Base-by-base conservation (phyloP, 2,797 vertebrate genomes). In the Acanthis flammea region DNA sequence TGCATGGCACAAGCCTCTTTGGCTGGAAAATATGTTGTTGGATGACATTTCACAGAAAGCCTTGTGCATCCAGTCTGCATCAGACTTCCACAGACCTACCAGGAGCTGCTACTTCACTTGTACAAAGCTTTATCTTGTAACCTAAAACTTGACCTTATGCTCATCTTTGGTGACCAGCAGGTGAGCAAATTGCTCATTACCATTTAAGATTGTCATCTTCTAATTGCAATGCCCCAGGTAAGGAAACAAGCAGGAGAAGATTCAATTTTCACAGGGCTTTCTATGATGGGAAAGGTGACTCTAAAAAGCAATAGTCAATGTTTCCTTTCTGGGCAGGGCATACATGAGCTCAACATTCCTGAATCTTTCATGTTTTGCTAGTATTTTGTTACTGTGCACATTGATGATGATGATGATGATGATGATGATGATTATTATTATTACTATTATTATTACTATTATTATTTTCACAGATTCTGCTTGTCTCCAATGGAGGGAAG, bases 401-500 rank as follows among this genome's bases (percentile, higher is more conserved):
- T 23, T 68, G 67, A 74, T 88, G 77, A 70, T 61, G 70, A 55
- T 33, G n/a, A 55, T 45, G 41, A 17, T 41, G 41, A 17, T 33
- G n/a, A 55, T 45, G 41, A 41, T 41, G 41, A 41, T 68, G 65
- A 74, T 88, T 74, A 72, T 37, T 37, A 37, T 37, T 37, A 37
- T 37, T 37, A 37, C 10, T 37, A 39, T 39, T 13, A 13, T 39
- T 39, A 28, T 70, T 68, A 42, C 68, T 86, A 5, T 77, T 86
- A 10, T 84, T 91, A 27, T 90, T 72, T 81, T 72, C 28, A 45
- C 91, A 99, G 99, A 98, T 99, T 96, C 98, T 99, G 92, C 97
- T 99, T 94, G 99, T 99, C 89, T 99, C 99, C 87, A 99, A 99
- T 39, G 99, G 99, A 96, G 99, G 99, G 39, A 99, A 99, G 97